Evolutionary conservation across 1,140 invertebrate genomes (phyloP), one percentile per base, ranked within the genome.

Genomic region (Caenorhabditis remanei): DNA sequence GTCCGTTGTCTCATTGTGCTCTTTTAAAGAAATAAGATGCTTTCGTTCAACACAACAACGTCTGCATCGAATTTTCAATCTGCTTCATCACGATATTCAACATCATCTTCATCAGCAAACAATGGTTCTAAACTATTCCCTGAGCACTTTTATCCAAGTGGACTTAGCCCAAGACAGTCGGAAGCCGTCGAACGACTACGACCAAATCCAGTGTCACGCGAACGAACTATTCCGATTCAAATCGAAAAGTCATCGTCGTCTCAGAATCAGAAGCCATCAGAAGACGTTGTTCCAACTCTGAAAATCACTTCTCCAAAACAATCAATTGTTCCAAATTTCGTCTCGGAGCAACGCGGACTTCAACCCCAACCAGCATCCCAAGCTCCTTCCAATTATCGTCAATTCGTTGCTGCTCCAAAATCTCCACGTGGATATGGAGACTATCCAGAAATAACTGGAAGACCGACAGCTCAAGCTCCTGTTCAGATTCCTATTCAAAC

Each of bases 101-200:
- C 41, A 43, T 58, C 40, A 16, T 61, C 53, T n/a, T 58, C 82
- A 55, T 19, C 40, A 46, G 16, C 19, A 9, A 16, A 11, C 63
- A 79, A 79, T 79, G 46, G 48, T 55, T 83, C 53, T 8, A 61
- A 84, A 84, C 19, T 84, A 61, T 84, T 56, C 8, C 82, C 56
- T 41, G 82, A 43, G 82, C 53, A 84, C 41, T 61, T 56, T 16
- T 58, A 58, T 58, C 71, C 71, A 8, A 79, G 71, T 24, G 71
- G 71, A 79, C 83, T 88, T 16, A 88, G 87, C 58, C 87, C 87
- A 53, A 50, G 87, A 71, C 87, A 88, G 79, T 87, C 85, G 56
- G 87, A 88, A 63, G 87, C 87, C 48, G 61, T 88, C 85, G 87
- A 88, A 87, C 85, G 87, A 88, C 65, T 89, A 55, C 46, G 67